Evolutionary conservation across 2,888 invertebrate species (phyloP), one percentile per base, ranked within the genome.

Genomic region (Gymnoscelis rufifasciata): DNA sequence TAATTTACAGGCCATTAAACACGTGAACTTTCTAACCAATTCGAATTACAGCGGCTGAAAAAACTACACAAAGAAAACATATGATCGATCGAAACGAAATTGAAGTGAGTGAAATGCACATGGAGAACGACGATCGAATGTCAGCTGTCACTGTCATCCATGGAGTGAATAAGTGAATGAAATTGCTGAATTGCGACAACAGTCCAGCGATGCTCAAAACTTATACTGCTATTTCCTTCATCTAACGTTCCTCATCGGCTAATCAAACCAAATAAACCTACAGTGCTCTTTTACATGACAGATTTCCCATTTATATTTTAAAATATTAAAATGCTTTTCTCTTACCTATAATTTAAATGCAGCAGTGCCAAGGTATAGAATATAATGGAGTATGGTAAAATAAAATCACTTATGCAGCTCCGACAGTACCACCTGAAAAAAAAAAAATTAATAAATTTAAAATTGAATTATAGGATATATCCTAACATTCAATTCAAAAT

Each of bases 31-130:
- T 68, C 66, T 76, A 82, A 77, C 78, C 73, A 82, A 80, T 84
- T 86, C 81, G 83, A 86, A 83, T 81, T 78, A 80, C 83, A 84
- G 83, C 80, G 79, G 83, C 84, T 84, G 83, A 84, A 82, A 84
- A 83, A 84, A 78, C 81, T 82, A 84, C 83, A 88, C 87, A 87
- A 88, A 87, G 88, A 88, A 88, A 88, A 88, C 88, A 88, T 88
- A 87, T 88, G 88, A 88, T 88, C 88, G 88, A 88, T 88, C 78
- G 86, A 78, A 79, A 72, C 74, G 79, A 75, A 81, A 81, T 19
- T 19, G 35, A 35, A 35, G 35, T 35, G 35, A 35, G 35, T 81
- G 77, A 82, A 82, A 77, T 86, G 87, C 87, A 88, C 86, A 87
- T 86, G 87, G 77, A 78, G 51, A 15, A 81, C 82, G 79, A 70